These are phyloP conservation scores for Chascanopsetta lugubris DNA, from an alignment of 2,113 vertebrate species.

Conservation along the genomic window DNA sequence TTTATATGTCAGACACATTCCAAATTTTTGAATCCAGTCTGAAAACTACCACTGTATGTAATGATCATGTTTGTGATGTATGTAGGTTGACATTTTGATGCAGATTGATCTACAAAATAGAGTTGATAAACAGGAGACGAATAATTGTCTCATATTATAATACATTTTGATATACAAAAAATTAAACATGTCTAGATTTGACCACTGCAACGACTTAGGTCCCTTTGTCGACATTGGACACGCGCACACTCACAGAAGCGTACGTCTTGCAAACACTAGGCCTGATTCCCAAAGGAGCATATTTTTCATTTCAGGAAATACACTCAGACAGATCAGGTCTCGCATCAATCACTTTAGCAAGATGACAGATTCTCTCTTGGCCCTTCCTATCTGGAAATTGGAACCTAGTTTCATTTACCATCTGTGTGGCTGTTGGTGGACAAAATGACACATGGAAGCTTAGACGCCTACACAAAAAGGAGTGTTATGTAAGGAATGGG, in stretches of 20 bases:
- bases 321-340: conserved; percentile 44
- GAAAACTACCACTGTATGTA: neutral
- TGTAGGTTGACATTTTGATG: too few relatives aligned
- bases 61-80: neutral
- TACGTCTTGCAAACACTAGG: conserved; percentile 21
- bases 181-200: conserved; percentile 1
- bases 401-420: conserved; percentile 38
- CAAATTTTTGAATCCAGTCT: conserved; percentile 1
- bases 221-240: conserved; percentile 3
- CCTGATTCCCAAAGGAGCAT: conserved; percentile 3
- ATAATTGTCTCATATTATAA: conserved; percentile 14
- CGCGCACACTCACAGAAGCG: neutral
- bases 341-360: conserved; percentile 31
- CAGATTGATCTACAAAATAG: too few relatives aligned
- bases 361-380: conserved; percentile 48
- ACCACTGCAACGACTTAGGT: neutral
- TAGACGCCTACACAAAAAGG: conserved; percentile 23
- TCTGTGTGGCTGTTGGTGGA: conserved; percentile 45
- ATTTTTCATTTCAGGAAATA: conserved; percentile 57
- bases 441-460: conserved; percentile 48
- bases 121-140: too few relatives aligned
- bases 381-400: conserved; percentile 49
- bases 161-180: conserved; percentile 20
- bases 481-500: conserved; percentile 65
- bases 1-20: conserved; percentile 12